Evolutionary conservation across 2,797 vertebrate genomes (phyloP).

Genomic region (Myripristis murdjan): DNA sequence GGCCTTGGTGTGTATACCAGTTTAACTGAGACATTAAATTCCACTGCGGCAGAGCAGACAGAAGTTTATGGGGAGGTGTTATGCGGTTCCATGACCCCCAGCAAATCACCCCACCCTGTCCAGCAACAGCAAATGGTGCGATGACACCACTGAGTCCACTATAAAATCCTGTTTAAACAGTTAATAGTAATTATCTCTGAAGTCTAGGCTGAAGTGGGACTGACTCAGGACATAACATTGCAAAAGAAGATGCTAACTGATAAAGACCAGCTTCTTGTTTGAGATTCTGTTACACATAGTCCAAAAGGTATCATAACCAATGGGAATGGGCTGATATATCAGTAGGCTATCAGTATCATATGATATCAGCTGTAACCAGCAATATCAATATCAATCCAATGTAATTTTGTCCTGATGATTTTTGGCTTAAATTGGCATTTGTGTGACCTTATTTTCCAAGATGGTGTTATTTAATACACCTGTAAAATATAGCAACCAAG

Average conservation of each 20-base stretch:
- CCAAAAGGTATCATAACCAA: too few species aligned
- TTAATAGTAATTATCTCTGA: slow-evolving; percentile 18
- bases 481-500: too few species aligned
- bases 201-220: slow-evolving; percentile 7
- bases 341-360: too few species aligned
- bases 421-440: too few species aligned
- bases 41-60: slow-evolving; percentile 56
- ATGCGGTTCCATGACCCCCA: slow-evolving; percentile 51
- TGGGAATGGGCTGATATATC: too few species aligned
- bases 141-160: slow-evolving; percentile 24
- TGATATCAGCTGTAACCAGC: too few species aligned
- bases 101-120: slow-evolving; percentile 43
- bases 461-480: too few species aligned
- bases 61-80: slow-evolving; percentile 63
- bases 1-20: slow-evolving; percentile 35
- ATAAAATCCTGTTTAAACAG: not conserved
- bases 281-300: not conserved
- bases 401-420: too few species aligned
- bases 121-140: slow-evolving; percentile 30
- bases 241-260: not conserved
- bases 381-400: too few species aligned
- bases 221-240: slow-evolving; percentile 9
- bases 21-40: slow-evolving; percentile 59
- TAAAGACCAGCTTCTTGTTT: slow-evolving; percentile 3
- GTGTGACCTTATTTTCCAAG: too few species aligned